These are phyloP conservation scores for Teleogryllus oceanicus DNA, from an alignment of 2,888 invertebrate genomes.

Conservation along the genomic window DNA sequence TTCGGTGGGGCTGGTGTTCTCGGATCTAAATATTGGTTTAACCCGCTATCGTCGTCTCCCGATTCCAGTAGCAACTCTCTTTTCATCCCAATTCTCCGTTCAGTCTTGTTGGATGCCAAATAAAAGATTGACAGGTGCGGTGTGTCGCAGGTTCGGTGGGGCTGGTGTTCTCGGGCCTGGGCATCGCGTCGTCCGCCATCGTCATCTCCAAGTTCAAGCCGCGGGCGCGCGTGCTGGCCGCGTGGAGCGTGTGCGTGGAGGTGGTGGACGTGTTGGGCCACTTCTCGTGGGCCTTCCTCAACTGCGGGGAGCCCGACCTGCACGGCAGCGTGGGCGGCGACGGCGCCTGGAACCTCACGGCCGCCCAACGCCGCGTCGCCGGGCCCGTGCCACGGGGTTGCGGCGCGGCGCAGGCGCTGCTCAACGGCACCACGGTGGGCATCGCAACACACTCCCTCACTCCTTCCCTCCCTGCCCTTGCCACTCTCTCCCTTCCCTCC, in stretches of 20 bases:
- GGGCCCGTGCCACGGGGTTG: constrained; percentile 65
- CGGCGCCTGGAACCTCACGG: constrained; percentile 19
- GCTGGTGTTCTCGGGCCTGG: constrained; percentile 58
- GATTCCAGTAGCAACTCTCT: constrained; percentile 51
- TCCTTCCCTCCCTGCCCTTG: too few species aligned
- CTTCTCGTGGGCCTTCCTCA: constrained; percentile 54
- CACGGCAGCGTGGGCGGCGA: constrained; percentile 44
- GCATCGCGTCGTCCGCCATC: constrained; percentile 58
- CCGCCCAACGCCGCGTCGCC: constrained; percentile 53
- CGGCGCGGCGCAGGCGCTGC: constrained; percentile 41
- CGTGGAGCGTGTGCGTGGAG: constrained; percentile 62
- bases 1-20: constrained; percentile 56
- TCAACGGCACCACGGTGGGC: constrained; percentile 37
- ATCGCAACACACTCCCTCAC: not conserved
- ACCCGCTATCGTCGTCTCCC: constrained; percentile 60
- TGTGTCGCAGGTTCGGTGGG: constrained; percentile 51
- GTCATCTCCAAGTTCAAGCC: constrained; percentile 61
- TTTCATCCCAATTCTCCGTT: too few species aligned
- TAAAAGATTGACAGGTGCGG: too few species aligned
- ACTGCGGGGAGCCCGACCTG: constrained; percentile 50
- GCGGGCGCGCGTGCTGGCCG: constrained; percentile 54
- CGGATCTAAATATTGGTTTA: constrained; percentile 57
- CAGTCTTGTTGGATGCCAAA: too few species aligned
- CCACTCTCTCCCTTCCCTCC: too few species aligned
- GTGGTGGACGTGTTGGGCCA: constrained; percentile 54